Evolutionary conservation across 64 coral and sea anemone genomes (phyloP).

Genomic region (Acropora yongei): DNA sequence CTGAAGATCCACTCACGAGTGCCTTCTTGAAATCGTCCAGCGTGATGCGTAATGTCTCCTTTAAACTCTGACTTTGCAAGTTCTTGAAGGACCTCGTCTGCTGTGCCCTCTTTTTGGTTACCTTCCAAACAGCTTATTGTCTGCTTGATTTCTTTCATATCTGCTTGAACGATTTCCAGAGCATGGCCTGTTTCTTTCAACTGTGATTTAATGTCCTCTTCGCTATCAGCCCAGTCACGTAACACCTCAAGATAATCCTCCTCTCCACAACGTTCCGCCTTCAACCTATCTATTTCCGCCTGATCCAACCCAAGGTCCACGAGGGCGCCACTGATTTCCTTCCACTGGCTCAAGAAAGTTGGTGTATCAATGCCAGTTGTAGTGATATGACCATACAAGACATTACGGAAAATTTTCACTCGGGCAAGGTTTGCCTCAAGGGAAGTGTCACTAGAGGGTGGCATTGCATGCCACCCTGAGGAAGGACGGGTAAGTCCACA

Average conservation of each 20-base stretch:
- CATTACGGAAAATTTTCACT: slow-evolving; percentile 12
- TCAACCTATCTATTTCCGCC: neutral
- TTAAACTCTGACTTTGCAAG: slow-evolving; percentile 20
- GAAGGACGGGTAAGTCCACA: neutral
- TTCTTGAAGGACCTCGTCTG: neutral
- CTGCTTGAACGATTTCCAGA: too few relatives aligned
- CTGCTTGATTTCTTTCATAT: neutral
- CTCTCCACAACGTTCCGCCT: neutral
- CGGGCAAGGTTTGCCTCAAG: slow-evolving; percentile 26
- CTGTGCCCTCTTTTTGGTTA: neutral
- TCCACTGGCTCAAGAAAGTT: neutral
- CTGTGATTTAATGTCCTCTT: neutral
- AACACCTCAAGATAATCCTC: neutral
- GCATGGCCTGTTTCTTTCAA: neutral
- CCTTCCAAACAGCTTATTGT: neutral
- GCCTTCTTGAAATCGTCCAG: neutral
- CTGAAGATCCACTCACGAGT: slow-evolving; percentile 55
- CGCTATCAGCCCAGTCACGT: neutral
- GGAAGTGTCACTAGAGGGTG: neutral
- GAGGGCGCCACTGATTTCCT: neutral
- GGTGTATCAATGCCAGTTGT: neutral
- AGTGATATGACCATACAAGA: slow-evolving; percentile 15
- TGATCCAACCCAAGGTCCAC: neutral
- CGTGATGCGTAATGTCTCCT: slow-evolving; percentile 5
- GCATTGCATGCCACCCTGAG: neutral